Evolutionary conservation across 2,113 vertebrate species (phyloP), one percentile per base, ranked within the genome.

Genomic region (Thermophis baileyi): DNA sequence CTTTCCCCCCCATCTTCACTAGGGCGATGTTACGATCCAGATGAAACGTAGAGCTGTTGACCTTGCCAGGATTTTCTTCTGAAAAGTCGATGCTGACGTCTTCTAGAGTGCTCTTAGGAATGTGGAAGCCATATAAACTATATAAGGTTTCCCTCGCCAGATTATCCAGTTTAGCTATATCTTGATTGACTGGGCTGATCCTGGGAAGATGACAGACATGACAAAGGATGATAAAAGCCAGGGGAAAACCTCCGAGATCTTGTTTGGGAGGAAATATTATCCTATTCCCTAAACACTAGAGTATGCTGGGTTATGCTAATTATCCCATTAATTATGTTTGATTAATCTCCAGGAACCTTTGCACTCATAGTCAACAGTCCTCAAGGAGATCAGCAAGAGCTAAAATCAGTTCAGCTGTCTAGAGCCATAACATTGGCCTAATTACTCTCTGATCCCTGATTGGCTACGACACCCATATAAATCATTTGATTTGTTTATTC

Each of bases 81-180:
- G 92, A 0, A 20, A 92, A 5, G 57, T 95, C 53, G 88, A 94
- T 0, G 0, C 85, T 93, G 0, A 63, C 5, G 40, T 94, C 81
- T 9, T 49, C 0, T 18, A 90, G 94, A 27, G 53, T 90, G 4
- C 0, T 93, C 3, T 27, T 50, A 57, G 94, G 87, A 2, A 95
- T 16, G 89, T 95, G 95, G 95, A 94, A 91, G 22, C 93, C 94
- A 0, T 97, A 97, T 0, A 97, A 7, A 1, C 93, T 85, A 1
- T 89, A 44, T 0, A 98, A 88, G 0, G 95, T 97, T 22, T 97
- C 95, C 74, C 87, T 89, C 2, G 97, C 96, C 92, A 98, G 94
- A 1, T 6, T 89, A 18, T 98, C 97, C 57, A 98, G 6, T 0
- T 94, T 93, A 0, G 90, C 93, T 91, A 98, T 91, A 0, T 97